phyloP scores from a whole-genome alignment of 2,113 vertebrate genomes.

The Irena cyanogastra region DNA sequence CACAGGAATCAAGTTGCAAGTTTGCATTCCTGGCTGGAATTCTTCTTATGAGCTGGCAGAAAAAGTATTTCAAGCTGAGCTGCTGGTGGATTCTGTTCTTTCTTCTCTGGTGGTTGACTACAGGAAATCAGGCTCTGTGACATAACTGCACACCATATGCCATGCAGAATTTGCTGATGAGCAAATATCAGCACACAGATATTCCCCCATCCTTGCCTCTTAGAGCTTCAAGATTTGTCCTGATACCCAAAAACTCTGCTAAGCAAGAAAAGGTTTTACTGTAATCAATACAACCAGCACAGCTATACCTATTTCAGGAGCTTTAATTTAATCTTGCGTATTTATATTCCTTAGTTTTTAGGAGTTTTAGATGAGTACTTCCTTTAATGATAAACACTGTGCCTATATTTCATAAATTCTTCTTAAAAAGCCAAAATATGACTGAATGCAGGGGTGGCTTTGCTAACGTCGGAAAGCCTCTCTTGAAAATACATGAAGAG shows the following conservation, averaged over 20 bases:
- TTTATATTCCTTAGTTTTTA: not conserved
- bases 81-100: not conserved
- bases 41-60: not conserved
- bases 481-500: not conserved
- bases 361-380: not conserved
- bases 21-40: conserved; percentile 3
- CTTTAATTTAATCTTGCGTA: not conserved
- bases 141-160: not conserved
- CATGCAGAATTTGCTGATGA: not conserved
- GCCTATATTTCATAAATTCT: not conserved
- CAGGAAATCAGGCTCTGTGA: not conserved
- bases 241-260: not conserved
- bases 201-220: not conserved
- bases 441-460: not conserved
- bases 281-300: not conserved
- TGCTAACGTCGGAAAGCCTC: not conserved
- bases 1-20: not conserved
- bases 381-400: not conserved
- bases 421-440: not conserved
- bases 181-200: not conserved
- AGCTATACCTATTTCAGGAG: not conserved
- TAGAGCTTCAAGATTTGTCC: not conserved
- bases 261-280: not conserved
- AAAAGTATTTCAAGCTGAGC: conserved; percentile 19
- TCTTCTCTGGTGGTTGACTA: not conserved